Percentiles rank a stretch among this genome's conserved stretches.
Conservation (phyloP, 37 sponge, comb jelly and placozoan species). For the Crambe crambe region DNA sequence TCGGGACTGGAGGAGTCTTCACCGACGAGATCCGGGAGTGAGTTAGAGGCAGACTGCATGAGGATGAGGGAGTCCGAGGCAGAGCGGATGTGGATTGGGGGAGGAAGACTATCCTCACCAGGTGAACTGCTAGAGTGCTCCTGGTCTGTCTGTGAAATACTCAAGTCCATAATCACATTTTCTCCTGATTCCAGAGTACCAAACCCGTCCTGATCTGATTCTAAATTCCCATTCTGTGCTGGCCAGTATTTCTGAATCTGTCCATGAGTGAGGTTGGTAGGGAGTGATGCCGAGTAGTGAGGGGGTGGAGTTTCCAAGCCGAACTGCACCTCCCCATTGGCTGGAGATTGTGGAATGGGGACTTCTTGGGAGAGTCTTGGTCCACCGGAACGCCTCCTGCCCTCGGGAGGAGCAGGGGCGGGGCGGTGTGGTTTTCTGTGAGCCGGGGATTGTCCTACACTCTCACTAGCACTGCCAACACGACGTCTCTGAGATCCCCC, state of each 20-base stretch:
- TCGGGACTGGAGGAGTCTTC: slow-evolving; percentile 20
- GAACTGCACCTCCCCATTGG: too few species aligned
- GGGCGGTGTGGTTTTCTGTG: slow-evolving; percentile 33
- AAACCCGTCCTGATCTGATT: not conserved
- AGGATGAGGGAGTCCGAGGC: slow-evolving; percentile 19
- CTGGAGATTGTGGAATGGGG: too few species aligned
- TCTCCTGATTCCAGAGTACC: not conserved
- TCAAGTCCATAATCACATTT: slow-evolving; percentile 15
- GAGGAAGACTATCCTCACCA: not conserved
- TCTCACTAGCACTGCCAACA: not conserved
- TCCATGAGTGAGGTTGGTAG: not conserved
- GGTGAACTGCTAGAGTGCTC: not conserved
- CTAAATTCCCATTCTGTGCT: not conserved
- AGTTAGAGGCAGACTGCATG: slow-evolving; percentile 14
- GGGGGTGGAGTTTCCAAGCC: slow-evolving; percentile 20
- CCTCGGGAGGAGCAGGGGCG: slow-evolving; percentile 32
- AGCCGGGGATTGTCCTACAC: too few species aligned
- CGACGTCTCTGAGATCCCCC: not conserved
- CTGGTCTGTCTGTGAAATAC: not conserved
- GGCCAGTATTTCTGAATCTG: not conserved
- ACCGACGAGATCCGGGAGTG: slow-evolving; percentile 23
- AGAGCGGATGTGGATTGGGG: not conserved
- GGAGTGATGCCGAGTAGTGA: not conserved
- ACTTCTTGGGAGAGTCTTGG: not conserved
- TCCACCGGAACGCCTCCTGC: not conserved